Percentiles rank a stretch among this genome's conserved stretches.
These are phyloP conservation scores for Tipula vernalis DNA, from an alignment of 2,888 invertebrate species.

Conservation along the genomic window DNA sequence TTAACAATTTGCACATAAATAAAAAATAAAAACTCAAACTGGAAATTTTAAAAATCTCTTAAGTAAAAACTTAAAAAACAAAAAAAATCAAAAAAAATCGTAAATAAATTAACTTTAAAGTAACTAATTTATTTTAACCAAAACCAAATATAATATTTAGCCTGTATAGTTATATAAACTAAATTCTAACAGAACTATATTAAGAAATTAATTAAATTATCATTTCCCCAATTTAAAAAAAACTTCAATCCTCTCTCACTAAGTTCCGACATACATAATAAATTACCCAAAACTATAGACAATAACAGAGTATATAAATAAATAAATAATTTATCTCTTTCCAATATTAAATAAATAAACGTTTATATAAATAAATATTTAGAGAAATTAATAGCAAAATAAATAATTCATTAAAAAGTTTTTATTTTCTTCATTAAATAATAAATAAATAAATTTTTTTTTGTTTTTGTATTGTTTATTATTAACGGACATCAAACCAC, in stretches of 20 bases:
- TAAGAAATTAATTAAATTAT: not conserved
- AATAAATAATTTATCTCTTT: not conserved
- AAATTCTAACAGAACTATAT: not conserved
- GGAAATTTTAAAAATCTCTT: not conserved
- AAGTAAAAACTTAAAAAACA: not conserved
- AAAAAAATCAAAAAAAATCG: not conserved
- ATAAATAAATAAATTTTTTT: too few relatives aligned
- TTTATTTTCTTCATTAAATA: not conserved
- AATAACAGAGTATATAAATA: not conserved
- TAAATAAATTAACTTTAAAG: not conserved
- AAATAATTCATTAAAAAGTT: not conserved
- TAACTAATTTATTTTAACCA: not conserved
- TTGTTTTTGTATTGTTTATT: not conserved
- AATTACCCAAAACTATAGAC: not conserved
- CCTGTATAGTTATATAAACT: not conserved
- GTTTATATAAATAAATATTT: not conserved
- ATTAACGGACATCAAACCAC: conserved; percentile 8
- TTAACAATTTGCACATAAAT: conserved; percentile 13
- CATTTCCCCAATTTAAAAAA: not conserved
- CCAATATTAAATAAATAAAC: not conserved
- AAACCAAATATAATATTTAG: not conserved
- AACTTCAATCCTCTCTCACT: not conserved
- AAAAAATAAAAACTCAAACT: not conserved
- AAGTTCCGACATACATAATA: not conserved
- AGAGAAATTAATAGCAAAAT: not conserved